Base-by-base conservation (phyloP, 1,140 invertebrate species). In the Pseudomyrmex concolor region DNA sequence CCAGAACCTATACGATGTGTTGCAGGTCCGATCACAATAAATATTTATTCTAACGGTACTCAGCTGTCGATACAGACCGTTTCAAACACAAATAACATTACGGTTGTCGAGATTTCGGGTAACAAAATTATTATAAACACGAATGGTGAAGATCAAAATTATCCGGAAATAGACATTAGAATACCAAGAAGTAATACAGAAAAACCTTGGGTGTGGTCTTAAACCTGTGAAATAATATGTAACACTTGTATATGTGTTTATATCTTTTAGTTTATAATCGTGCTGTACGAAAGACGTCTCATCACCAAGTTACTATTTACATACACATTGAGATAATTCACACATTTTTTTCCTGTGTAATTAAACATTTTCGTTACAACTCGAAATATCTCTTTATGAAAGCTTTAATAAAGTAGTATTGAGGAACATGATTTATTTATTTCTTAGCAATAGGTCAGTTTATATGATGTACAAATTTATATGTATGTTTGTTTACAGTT, bases 1-100 rank as follows among this genome's bases (percentile, higher is more conserved):
- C 92, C 93, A 10, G 72, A 91, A 2, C 93, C 93, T 57, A 92
- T 94, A 59, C 77, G 45, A 82, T 94, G 93, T 50, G 43, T 93
- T 64, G 90, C 93, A 94, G 94, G 93, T 94, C 90, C 90, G 91
- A 34, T 83, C 63, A 84, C 50, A 55, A 85, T 92, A 71, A 92
- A 92, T 89, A 77, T 94, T 86, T 59, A 89, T 68, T 45, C 93
- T 87, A 88, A 91, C 17, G 84, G 89, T 7, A 80, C 68, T 43
- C 50, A 88, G 15, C 7, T 89, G 1, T 59, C 12, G 17, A 43
- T 66, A 0, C 22, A 83, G 22, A 55, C 51, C 15, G 17, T 50
- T 54, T 8, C 59, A 12, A 0, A 68, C 17, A 76, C 25, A 13
- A 70, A 64, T 78, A 73, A 81, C 55, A 12, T 34, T 34, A 73